Percentiles rank a stretch among this genome's conserved stretches.
These are phyloP conservation scores for Pyrgus malvae DNA, from an alignment of 2,888 invertebrate species.

Conservation along the genomic window DNA sequence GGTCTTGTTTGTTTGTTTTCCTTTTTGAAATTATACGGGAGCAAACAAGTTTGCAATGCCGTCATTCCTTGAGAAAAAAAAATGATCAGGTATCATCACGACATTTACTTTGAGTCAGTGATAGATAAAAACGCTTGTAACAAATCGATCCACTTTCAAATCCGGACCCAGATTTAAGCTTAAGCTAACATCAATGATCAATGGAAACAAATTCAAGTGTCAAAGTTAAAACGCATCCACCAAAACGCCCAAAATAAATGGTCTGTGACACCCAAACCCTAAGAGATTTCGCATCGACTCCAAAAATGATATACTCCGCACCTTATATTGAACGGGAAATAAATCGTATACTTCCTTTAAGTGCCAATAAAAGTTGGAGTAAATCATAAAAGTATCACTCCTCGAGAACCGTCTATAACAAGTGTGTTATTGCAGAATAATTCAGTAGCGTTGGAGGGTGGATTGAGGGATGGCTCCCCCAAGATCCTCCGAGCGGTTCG, in stretches of 20 bases:
- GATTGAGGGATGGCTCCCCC: slow-evolving; percentile 76
- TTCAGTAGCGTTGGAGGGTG: slow-evolving; percentile 75
- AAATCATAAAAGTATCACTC: slow-evolving; percentile 82
- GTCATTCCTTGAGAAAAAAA: no score
- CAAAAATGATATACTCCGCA: slow-evolving; percentile 78
- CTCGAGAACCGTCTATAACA: slow-evolving; percentile 79
- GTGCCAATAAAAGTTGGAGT: slow-evolving; percentile 82
- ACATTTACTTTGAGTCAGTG: no score
- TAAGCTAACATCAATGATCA: no score
- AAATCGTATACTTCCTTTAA: slow-evolving; percentile 81
- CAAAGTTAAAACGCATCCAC: slow-evolving; percentile 28
- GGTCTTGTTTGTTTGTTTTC: no score
- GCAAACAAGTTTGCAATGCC: no score
- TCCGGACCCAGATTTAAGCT: no score
- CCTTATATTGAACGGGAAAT: slow-evolving; percentile 79
- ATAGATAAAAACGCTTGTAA: no score
- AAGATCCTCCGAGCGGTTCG: slow-evolving; percentile 57
- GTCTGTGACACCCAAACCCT: slow-evolving; percentile 66
- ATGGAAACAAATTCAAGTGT: no score
- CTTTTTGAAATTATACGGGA: no score
- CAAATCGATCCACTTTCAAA: no score
- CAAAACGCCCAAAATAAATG: slow-evolving; percentile 48
- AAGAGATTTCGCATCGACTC: slow-evolving; percentile 61
- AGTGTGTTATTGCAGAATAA: slow-evolving; percentile 81
- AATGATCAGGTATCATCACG: no score